phyloP scores from a whole-genome alignment of 2,888 invertebrate species.

The Tachina fera region DNA sequence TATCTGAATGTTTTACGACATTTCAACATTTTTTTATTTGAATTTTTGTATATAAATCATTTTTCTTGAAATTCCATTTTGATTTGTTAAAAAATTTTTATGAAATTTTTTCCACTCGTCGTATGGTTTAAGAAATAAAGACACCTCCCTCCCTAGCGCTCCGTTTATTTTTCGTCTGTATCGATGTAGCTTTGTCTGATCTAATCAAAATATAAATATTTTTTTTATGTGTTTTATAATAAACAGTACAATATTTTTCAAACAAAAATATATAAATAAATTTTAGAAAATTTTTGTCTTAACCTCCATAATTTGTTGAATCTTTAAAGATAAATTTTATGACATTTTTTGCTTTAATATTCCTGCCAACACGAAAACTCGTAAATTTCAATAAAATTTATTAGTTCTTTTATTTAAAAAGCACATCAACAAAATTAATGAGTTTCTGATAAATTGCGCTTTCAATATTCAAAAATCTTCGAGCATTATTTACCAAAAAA shows the following conservation, averaged over 20 bases:
- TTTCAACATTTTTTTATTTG: constrained; percentile 48
- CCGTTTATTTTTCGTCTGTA: background rate
- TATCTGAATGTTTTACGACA: constrained; percentile 56
- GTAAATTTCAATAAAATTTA: constrained; percentile 53
- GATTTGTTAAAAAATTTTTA: constrained; percentile 58
- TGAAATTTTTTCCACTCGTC: constrained; percentile 46
- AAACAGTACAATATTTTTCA: constrained; percentile 49
- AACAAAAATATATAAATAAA: constrained; percentile 29
- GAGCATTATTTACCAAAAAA: background rate
- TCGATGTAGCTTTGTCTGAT: constrained; percentile 30
- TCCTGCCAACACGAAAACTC: constrained; percentile 46
- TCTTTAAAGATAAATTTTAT: constrained; percentile 60
- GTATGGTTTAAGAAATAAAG: background rate
- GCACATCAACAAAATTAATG: background rate
- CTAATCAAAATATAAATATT: constrained; percentile 50
- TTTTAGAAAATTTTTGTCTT: constrained; percentile 19
- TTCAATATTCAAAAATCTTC: background rate
- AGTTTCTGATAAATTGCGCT: background rate
- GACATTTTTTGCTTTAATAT: constrained; percentile 35
- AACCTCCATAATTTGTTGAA: constrained; percentile 62
- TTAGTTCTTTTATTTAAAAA: constrained; percentile 14
- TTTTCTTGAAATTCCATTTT: constrained; percentile 55
- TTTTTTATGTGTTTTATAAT: constrained; percentile 60
- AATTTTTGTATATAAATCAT: constrained; percentile 67
- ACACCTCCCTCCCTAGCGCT: background rate